A percentile compares a stretch with the other conserved stretches of the same genome.
Conservation (phyloP, 2,797 vertebrate genomes). For the Labeo calbasu region DNA sequence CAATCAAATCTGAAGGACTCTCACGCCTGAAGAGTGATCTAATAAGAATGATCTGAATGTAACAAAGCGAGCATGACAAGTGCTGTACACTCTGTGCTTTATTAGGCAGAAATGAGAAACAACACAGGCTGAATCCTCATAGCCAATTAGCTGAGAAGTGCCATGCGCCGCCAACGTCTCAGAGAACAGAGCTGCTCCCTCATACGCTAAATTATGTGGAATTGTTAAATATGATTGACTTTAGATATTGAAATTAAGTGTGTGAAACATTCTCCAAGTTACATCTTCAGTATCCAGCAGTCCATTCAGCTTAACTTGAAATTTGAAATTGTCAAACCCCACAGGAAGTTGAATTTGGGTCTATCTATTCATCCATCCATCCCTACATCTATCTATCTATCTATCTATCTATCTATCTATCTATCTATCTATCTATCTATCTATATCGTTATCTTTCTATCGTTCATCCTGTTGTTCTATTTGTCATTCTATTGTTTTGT, state of each 20-base stretch:
- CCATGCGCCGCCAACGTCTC: not conserved
- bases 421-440: not conserved
- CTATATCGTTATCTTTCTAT: not conserved
- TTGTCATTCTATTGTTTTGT: not conserved
- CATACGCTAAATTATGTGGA: not conserved
- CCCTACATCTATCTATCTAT: too few relatives aligned
- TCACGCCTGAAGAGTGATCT: slow-evolving; percentile 40
- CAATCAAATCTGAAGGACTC: slow-evolving; percentile 44
- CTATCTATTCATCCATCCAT: not conserved
- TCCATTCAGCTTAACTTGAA: not conserved
- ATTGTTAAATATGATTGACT: slow-evolving; percentile 17
- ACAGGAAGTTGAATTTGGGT: not conserved
- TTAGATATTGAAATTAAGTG: slow-evolving; percentile 16
- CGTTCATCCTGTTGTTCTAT: too few relatives aligned
- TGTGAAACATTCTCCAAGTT: slow-evolving; percentile 14
- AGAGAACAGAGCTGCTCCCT: not conserved
- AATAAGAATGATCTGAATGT: slow-evolving; percentile 45
- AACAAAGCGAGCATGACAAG: slow-evolving; percentile 42
- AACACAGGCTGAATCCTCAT: slow-evolving; percentile 36
- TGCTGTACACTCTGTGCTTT: slow-evolving; percentile 27
- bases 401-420: too few relatives aligned
- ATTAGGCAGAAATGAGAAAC: slow-evolving; percentile 49
- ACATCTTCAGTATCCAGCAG: not conserved
- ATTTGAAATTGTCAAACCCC: not conserved
- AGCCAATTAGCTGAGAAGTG: slow-evolving; percentile 39